Conservation (phyloP, 1,140 invertebrate genomes). For the Archegozetes longisetosus region DNA sequence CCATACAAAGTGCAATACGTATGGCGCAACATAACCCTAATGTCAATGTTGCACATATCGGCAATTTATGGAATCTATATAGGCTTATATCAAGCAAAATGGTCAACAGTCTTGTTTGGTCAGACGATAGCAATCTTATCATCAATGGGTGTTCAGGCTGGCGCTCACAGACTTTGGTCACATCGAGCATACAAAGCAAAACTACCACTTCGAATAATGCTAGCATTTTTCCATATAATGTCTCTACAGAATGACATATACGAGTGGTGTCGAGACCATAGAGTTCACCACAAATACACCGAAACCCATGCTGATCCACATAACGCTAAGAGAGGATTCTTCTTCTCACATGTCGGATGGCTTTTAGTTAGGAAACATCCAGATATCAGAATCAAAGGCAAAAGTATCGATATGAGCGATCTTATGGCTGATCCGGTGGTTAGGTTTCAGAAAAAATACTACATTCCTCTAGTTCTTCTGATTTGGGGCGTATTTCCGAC, state of each 20-base stretch:
- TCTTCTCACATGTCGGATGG: slow-evolving; percentile 92
- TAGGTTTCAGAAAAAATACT: slow-evolving; percentile 64
- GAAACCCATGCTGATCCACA: slow-evolving; percentile 93
- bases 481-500: slow-evolving; percentile 72
- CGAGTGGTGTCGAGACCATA: slow-evolving; percentile 84
- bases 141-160: slow-evolving; percentile 36
- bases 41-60: slow-evolving; percentile 60
- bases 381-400: slow-evolving; percentile 68
- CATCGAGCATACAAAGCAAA: slow-evolving; percentile 87
- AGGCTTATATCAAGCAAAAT: not conserved
- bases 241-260: slow-evolving; percentile 61
- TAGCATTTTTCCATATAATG: slow-evolving; percentile 40
- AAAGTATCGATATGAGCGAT: slow-evolving; percentile 67
- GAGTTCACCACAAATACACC: slow-evolving; percentile 89
- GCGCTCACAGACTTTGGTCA: slow-evolving; percentile 82
- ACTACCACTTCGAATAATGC: slow-evolving; percentile 57
- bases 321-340: slow-evolving; percentile 82
- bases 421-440: slow-evolving; percentile 70
- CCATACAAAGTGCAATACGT: slow-evolving; percentile 32
- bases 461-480: slow-evolving; percentile 57
- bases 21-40: slow-evolving; percentile 79
- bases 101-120: not conserved
- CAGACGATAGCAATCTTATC: not conserved
- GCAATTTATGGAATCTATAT: slow-evolving; percentile 54
- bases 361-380: slow-evolving; percentile 68